Evolutionary conservation across 1,140 invertebrate species (phyloP).

Genomic region (Diuraphis noxia): DNA sequence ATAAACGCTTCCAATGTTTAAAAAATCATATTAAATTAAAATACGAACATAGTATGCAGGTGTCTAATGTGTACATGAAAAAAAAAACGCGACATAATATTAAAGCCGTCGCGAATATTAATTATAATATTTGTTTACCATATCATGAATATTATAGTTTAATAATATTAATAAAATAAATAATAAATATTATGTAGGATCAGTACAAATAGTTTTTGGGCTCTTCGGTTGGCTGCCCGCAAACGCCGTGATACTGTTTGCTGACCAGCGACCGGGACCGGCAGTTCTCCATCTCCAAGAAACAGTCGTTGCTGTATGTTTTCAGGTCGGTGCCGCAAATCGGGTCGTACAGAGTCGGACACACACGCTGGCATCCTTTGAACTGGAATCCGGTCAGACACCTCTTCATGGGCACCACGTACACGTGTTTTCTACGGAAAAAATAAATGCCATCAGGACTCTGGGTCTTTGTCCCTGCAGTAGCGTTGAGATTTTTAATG

Average conservation of each 20-base stretch:
- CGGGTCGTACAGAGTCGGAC: slow-evolving; percentile 81
- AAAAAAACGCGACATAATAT: not conserved
- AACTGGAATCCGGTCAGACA: slow-evolving; percentile 82
- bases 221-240: slow-evolving; percentile 70
- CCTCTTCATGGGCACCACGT: slow-evolving; percentile 81
- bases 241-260: slow-evolving; percentile 70
- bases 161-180: not conserved
- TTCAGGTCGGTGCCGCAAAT: slow-evolving; percentile 87
- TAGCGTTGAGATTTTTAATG: not conserved
- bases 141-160: not conserved
- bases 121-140: not conserved
- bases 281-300: slow-evolving; percentile 87
- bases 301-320: slow-evolving; percentile 91
- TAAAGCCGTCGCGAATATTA: not conserved
- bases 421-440: slow-evolving; percentile 77
- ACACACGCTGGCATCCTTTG: slow-evolving; percentile 82
- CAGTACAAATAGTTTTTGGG: slow-evolving; percentile 73
- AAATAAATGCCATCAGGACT: not conserved
- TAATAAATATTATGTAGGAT: not conserved
- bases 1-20: not conserved
- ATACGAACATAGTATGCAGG: not conserved
- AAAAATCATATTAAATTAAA: slow-evolving; percentile 12
- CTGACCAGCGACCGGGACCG: slow-evolving; percentile 72
- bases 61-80: not conserved
- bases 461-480: not conserved